These are phyloP conservation scores for Athene noctua DNA, from an alignment of 2,113 vertebrate genomes.

Conservation along the genomic window DNA sequence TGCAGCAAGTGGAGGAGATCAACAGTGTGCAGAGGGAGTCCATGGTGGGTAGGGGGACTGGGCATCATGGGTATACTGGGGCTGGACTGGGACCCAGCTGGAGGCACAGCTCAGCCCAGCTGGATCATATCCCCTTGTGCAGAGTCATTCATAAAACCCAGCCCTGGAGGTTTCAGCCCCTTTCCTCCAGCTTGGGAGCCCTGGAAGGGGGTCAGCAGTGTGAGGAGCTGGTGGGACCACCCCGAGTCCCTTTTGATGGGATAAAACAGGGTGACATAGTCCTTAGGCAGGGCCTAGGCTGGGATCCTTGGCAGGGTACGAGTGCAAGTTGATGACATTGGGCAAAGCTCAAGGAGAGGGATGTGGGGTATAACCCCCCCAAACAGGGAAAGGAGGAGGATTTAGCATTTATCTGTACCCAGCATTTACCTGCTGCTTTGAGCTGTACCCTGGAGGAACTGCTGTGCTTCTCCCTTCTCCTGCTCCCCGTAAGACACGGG, in stretches of 20 bases:
- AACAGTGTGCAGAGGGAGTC: too few relatives aligned
- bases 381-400: too few relatives aligned
- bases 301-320: fast-evolving
- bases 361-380: too few relatives aligned
- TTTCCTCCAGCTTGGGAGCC: not conserved
- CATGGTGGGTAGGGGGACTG: fast-evolving
- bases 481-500: not conserved
- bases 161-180: fast-evolving
- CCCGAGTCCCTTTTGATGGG: not conserved
- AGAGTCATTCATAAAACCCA: not conserved
- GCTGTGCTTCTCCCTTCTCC: not conserved
- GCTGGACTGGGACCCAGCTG: not conserved
- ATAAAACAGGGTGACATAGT: fast-evolving
- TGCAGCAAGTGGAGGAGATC: not conserved
- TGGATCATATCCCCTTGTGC: not conserved
- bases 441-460: not conserved
- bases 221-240: not conserved
- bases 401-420: not conserved
- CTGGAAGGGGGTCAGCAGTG: not conserved
- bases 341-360: not conserved
- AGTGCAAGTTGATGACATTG: too few relatives aligned
- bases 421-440: not conserved
- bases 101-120: not conserved
- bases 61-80: not conserved
- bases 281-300: not conserved